phyloP scores from a whole-genome alignment of 2,888 invertebrate genomes.

The Oasisia sp. region DNA sequence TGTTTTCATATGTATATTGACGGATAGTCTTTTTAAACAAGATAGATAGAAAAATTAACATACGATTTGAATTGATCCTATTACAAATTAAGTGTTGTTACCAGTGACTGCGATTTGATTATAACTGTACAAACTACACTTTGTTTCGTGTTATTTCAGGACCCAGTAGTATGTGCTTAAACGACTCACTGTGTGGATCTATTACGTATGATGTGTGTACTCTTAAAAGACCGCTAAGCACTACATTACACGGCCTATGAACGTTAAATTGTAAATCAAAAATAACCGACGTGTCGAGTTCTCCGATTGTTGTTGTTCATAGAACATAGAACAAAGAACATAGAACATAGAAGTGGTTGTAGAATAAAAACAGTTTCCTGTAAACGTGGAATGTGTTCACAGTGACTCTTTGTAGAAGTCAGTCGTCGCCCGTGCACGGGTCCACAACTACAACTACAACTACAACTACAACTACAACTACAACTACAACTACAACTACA shows the following conservation, averaged over 20 bases:
- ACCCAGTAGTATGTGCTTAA: background rate
- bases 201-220: background rate
- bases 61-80: background rate
- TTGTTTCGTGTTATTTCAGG: background rate
- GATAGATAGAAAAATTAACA: background rate
- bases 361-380: background rate
- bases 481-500: too few relatives aligned
- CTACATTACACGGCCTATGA: background rate
- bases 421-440: background rate
- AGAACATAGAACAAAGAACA: too few relatives aligned
- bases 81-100: background rate
- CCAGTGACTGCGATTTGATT: background rate
- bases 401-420: background rate
- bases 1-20: background rate
- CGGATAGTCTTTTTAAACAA: background rate
- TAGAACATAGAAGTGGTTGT: background rate
- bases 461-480: too few relatives aligned
- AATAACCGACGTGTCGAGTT: background rate
- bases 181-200: background rate
- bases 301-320: background rate
- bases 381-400: background rate
- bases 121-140: background rate
- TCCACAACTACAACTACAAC: too few relatives aligned
- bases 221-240: background rate
- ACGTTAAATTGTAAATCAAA: background rate